Conservation (phyloP, 2,113 vertebrate genomes). For the Lota lota region DNA sequence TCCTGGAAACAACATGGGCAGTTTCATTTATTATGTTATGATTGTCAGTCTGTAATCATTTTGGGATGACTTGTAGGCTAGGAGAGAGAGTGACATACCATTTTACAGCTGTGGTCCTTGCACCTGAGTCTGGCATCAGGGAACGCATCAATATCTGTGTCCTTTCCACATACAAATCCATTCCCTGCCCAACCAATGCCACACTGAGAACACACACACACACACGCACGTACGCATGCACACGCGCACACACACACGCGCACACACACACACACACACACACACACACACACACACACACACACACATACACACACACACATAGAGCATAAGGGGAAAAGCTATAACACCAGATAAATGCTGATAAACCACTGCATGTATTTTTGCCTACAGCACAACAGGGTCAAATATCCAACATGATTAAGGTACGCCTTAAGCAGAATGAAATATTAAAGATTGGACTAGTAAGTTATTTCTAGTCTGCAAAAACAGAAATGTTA, state of each 20-base stretch:
- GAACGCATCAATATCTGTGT: slow-evolving; percentile 94
- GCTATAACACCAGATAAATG: neutral
- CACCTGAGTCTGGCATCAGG: slow-evolving; percentile 84
- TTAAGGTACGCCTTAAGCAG: neutral
- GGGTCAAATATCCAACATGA: neutral
- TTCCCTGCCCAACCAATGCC: slow-evolving; percentile 93
- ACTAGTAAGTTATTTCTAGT: too few relatives aligned
- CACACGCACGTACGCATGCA: too few relatives aligned
- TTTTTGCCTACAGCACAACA: neutral
- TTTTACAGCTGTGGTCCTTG: slow-evolving; percentile 80
- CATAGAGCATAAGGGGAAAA: neutral
- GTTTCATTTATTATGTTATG: neutral
- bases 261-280: slow-evolving; percentile 13
- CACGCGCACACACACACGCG: too few relatives aligned
- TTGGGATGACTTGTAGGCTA: too few relatives aligned
- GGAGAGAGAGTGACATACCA: slow-evolving; percentile 62
- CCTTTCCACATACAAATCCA: slow-evolving; percentile 89
- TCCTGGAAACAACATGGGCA: slow-evolving; percentile 74
- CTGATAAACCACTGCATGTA: neutral
- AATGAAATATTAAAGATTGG: too few relatives aligned
- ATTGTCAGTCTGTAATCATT: too few relatives aligned
- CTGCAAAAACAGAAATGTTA: too few relatives aligned
- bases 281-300: slow-evolving; percentile 1
- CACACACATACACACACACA: neutral
- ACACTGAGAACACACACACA: slow-evolving; percentile 72